These are phyloP conservation scores for Cotesia typhae DNA, from an alignment of 1,140 invertebrate genomes.

Conservation along the genomic window DNA sequence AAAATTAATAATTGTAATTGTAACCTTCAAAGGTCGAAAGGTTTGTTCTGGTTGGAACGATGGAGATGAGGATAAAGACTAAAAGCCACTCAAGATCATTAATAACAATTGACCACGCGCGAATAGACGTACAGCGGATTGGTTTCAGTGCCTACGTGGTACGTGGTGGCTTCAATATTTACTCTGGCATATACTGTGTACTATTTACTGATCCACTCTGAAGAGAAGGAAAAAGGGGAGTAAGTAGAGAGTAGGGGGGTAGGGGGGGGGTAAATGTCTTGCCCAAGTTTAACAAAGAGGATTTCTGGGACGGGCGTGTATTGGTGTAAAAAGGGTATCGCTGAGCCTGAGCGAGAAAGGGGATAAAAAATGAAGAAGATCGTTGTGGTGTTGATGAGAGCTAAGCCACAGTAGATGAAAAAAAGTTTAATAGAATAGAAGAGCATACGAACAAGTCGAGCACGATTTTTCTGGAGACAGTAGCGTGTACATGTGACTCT, in stretches of 20 bases:
- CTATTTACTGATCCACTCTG: too few species aligned
- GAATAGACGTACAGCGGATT: conserved; percentile 38
- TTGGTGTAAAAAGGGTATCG: conserved; percentile 37
- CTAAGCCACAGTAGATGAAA: too few species aligned
- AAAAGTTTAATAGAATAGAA: conserved; percentile 4
- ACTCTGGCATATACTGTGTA: too few species aligned
- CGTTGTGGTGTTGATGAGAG: neutral
- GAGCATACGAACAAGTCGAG: neutral
- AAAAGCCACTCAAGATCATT: conserved; percentile 45
- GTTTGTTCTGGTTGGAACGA: too few species aligned
- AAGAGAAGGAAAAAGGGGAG: too few species aligned
- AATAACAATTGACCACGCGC: conserved; percentile 56
- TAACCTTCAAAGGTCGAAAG: too few species aligned
- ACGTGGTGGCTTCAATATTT: too few species aligned
- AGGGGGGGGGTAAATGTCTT: neutral
- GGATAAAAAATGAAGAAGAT: conserved; percentile 1
- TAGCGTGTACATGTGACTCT: neutral
- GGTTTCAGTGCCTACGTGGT: conserved; percentile 22
- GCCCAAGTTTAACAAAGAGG: conserved; percentile 41
- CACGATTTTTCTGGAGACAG: conserved; percentile 1
- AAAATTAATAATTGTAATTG: too few species aligned
- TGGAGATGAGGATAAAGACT: neutral
- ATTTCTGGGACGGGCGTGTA: conserved; percentile 43
- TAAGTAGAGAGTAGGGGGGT: too few species aligned
- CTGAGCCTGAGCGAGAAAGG: neutral